Evolutionary conservation across 2,888 invertebrate species (phyloP).

Genomic region (Acanthoscelides obtectus): DNA sequence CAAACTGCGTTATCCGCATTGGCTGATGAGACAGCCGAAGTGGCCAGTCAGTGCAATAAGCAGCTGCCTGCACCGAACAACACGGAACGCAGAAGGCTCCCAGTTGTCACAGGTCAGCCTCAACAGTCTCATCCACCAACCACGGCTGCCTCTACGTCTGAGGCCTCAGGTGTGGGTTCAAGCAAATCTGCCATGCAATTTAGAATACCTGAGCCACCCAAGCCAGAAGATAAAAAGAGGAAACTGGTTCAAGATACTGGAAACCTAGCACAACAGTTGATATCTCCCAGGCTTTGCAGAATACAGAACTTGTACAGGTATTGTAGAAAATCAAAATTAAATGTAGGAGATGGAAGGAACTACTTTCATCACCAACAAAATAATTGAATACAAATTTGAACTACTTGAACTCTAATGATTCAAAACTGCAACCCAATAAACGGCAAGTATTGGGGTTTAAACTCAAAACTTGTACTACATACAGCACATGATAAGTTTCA

Average conservation of each 20-base stretch:
- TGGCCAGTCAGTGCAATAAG: conserved; percentile 60
- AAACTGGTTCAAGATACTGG: conserved; percentile 40
- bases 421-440: no score
- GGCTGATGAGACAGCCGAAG: conserved; percentile 73
- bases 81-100: conserved; percentile 46
- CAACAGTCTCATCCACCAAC: conserved; percentile 8
- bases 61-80: conserved; percentile 51
- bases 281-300: conserved; percentile 43
- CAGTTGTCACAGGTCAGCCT: conserved; percentile 13
- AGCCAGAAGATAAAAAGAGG: conserved; percentile 41
- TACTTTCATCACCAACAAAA: no score
- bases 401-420: no score
- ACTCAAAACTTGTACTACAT: no score
- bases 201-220: conserved; percentile 43
- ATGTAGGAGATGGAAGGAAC: no score
- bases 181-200: conserved; percentile 33
- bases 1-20: conserved; percentile 80
- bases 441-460: no score
- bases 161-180: background rate
- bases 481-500: no score
- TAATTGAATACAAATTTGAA: no score
- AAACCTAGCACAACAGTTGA: conserved; percentile 41
- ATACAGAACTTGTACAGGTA: conserved; percentile 47
- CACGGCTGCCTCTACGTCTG: conserved; percentile 18
- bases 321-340: no score